phyloP scores from a whole-genome alignment of 1,140 invertebrate species.

The Drosophila dunni region DNA sequence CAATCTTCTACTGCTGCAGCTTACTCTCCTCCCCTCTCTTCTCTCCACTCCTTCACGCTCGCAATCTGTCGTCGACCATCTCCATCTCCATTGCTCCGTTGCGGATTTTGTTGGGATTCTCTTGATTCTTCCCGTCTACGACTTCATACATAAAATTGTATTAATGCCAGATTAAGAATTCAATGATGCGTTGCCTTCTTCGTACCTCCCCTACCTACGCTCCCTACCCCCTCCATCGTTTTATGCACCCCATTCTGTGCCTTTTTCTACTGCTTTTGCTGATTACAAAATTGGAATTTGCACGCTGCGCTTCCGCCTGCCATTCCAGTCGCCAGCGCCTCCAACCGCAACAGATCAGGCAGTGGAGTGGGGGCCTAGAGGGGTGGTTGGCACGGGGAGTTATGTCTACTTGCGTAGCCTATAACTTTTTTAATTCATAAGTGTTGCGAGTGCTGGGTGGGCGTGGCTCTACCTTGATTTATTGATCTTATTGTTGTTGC shows the following conservation, averaged over 20 bases:
- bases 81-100: constrained; percentile 46
- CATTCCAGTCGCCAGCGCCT: neutral
- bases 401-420: neutral
- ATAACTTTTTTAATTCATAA: constrained; percentile 67
- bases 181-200: constrained; percentile 67
- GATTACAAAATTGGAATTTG: constrained; percentile 78
- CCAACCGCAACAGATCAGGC: neutral
- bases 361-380: neutral
- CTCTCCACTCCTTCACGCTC: constrained; percentile 24
- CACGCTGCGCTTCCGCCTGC: constrained; percentile 70
- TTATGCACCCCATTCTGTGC: constrained; percentile 29
- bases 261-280: constrained; percentile 25
- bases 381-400: neutral
- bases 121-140: constrained; percentile 26
- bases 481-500: constrained; percentile 42
- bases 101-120: constrained; percentile 77
- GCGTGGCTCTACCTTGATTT: constrained; percentile 62
- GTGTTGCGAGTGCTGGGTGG: constrained; percentile 34
- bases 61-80: constrained; percentile 74
- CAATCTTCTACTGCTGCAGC: constrained; percentile 3
- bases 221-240: constrained; percentile 1
- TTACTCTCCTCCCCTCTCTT: neutral
- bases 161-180: constrained; percentile 83
- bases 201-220: constrained; percentile 26
- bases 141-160: constrained; percentile 73